A percentile compares a stretch with the other conserved stretches of the same genome.
phyloP scores from a whole-genome alignment of 2,888 invertebrate species.

The Onchidella celtica region DNA sequence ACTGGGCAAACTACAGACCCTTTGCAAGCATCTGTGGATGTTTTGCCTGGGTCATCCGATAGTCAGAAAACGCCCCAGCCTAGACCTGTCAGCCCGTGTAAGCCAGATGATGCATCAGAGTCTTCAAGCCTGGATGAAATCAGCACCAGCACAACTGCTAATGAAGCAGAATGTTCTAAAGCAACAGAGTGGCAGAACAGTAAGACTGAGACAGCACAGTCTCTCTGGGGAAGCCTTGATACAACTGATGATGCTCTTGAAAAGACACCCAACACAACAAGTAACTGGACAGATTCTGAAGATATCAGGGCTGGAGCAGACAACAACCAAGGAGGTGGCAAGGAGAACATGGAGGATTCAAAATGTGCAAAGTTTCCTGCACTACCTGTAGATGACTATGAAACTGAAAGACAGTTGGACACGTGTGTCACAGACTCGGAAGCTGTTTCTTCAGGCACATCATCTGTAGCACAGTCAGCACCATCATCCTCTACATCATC shows the following conservation, averaged over 20 bases:
- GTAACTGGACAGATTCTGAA: background rate
- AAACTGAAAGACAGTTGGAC: background rate
- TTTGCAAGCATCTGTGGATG: background rate
- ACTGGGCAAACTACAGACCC: background rate
- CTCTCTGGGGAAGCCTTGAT: no score
- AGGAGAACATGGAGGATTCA: background rate
- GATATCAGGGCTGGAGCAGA: background rate
- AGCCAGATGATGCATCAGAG: no score
- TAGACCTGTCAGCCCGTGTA: no score
- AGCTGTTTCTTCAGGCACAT: background rate
- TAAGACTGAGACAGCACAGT: no score
- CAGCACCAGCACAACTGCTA: no score
- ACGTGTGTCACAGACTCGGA: constrained; percentile 9
- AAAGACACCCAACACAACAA: background rate
- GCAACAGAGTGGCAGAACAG: no score
- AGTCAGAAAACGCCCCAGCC: no score
- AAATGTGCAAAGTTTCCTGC: background rate
- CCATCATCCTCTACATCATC: constrained; percentile 9
- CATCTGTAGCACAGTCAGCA: background rate
- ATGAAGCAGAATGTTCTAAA: no score
- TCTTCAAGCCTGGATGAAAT: no score
- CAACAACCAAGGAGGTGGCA: no score
- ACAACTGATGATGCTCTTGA: background rate
- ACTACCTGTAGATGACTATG: background rate
- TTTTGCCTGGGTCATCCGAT: no score